Evolutionary conservation across 2,113 vertebrate species (phyloP).

Genomic region (Zingel zingel): DNA sequence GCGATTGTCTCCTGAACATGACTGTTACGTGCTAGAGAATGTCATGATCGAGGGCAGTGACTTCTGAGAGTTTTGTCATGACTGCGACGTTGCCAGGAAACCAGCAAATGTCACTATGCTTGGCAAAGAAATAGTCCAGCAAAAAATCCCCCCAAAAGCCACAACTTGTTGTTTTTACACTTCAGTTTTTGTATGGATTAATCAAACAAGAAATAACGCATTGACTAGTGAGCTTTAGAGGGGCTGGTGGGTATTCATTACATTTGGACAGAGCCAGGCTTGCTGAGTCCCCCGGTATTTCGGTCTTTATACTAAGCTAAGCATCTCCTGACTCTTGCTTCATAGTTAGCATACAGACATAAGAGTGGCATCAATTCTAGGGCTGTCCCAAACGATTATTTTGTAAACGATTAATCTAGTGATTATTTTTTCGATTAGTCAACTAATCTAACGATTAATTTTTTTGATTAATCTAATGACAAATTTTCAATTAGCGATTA

Average conservation of each 20-base stretch:
- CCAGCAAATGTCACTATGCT: background rate
- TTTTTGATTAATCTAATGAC: too few species aligned
- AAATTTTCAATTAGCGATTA: too few species aligned
- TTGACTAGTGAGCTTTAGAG: background rate
- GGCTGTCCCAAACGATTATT: too few species aligned
- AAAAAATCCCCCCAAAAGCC: background rate
- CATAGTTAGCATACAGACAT: background rate
- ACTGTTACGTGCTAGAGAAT: background rate
- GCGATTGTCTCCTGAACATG: background rate
- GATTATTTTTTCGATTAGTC: too few species aligned
- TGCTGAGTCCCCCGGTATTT: too few species aligned
- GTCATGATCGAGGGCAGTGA: background rate
- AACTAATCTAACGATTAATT: too few species aligned
- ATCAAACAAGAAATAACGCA: too few species aligned
- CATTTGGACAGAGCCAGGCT: background rate
- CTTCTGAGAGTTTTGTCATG: background rate
- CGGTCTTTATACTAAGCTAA: background rate
- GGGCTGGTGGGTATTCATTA: background rate
- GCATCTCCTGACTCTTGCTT: background rate
- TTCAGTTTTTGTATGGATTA: too few species aligned
- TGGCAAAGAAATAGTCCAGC: background rate
- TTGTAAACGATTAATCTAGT: too few species aligned
- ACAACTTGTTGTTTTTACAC: background rate
- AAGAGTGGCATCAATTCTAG: background rate
- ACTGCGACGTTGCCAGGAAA: background rate